Evolutionary conservation across 2,797 vertebrate species (phyloP), one percentile per base, ranked within the genome.

Genomic region (Champsocephalus esox): DNA sequence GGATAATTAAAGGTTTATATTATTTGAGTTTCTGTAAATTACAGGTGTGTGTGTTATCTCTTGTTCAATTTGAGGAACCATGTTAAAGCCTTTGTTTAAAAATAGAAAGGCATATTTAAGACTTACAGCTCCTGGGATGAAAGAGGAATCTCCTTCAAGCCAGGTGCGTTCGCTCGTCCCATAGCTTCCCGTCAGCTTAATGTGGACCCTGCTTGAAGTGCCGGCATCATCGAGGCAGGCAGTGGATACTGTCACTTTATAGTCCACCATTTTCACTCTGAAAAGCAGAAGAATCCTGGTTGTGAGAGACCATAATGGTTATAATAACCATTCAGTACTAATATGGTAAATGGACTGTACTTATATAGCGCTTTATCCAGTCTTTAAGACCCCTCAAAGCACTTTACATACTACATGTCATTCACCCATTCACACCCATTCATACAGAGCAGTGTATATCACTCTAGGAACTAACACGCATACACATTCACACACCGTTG

Each of bases 161-260:
- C 28, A 28, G 28, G 4, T 28, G 9, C 34, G 82, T 0, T 76
- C 0, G 3, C 88, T 91, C 75, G 88, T 75, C 5, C 83, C 83
- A 7, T 81, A 41, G 1, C 52, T 66, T 45, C 88, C 92, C 66
- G 84, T 82, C 52, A 91, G 65, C 48, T 90, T 91, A 52, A 92
- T 87, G 68, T 0, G 84, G 57, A 91, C 28, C 12, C 74, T 62
- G 71, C 88, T 87, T 0, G 68, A 55, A 16, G 88, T 90, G 41
- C 34, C 12, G 19, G 91, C 65, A 11, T 0, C 0, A 2, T 1
- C 0, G 0, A 21, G 3, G 4, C 59, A 0, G 9, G 2, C 41
- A 13, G 86, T 91, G 71, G 2, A 68, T 17, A 91, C 41, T 0
- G 60, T 89, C 59, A 90, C 89, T 70, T 73, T 0, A n/a, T 92